Evolutionary conservation across 1,140 invertebrate genomes (phyloP), one percentile per base, ranked within the genome.

Genomic region (Caenorhabditis inopinata): DNA sequence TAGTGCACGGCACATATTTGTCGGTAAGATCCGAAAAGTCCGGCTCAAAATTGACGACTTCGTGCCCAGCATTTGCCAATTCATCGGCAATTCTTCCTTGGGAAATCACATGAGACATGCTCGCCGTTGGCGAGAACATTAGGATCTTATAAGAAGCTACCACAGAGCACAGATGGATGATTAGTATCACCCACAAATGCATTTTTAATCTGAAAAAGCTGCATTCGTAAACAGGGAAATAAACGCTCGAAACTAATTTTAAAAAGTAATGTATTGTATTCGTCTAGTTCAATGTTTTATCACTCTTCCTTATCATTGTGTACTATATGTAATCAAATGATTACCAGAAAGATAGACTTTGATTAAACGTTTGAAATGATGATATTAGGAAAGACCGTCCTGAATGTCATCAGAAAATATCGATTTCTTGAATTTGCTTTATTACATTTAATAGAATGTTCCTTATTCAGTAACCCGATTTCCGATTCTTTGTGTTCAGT

Each of bases 121-220:
- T 83, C 21, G 82, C 51, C 7, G 82, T 83, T 35, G 82, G 82
- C 25, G 76, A 76, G 38, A 42, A 80, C 6, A 87, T 97, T 95
- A 98, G 98, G 96, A 96, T 95, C 84, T 98, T 96, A 62, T 95
- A 92, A 88, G 45, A 32, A 25, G 6, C 3, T 18, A n/a, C 18
- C n/a, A 27, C 11, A 7, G 12, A 21, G 32, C 29, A 68, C 3
- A 68, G n/a, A 32, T n/a, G 12, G 23, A 38, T 12, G 12, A 68
- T 2, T 68, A 18, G 18, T 16, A 68, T 6, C 23, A 68, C 38
- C 58, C 58, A 32, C 7, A 38, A 29, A 18, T 38, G 21, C 58
- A 68, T 68, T 68, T 68, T 68, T 68, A 25, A n/a, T n/a, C n/a
- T n/a, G n/a, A n/a, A n/a, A n/a, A 68, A 68, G 5, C 58, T 68